Conservation (phyloP, 1,140 invertebrate species). For the Aphelinus atriplicis region DNA sequence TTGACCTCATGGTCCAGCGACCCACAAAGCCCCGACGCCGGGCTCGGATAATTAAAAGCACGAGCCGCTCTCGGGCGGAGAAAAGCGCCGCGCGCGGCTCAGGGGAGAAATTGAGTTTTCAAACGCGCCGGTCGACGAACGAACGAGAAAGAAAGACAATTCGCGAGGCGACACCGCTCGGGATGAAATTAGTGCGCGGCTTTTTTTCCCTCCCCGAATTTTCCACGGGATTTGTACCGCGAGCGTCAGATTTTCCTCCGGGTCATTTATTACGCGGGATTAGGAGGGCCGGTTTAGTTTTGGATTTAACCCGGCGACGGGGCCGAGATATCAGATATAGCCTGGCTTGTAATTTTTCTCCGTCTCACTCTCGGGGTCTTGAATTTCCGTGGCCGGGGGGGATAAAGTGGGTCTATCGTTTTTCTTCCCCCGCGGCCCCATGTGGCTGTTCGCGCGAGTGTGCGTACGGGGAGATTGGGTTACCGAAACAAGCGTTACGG, state of each 20-base stretch:
- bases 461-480: too few species aligned
- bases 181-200: slow-evolving; percentile 2
- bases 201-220: neutral
- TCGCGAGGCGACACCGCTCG: neutral
- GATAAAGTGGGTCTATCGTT: too few species aligned
- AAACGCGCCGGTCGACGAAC: neutral
- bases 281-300: neutral
- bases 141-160: slow-evolving; percentile 5
- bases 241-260: neutral
- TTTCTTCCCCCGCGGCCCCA: too few species aligned
- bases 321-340: too few species aligned
- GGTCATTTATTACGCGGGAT: slow-evolving; percentile 20
- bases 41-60: neutral
- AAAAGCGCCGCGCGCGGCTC: neutral
- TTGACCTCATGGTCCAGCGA: neutral
- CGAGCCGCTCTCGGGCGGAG: too few species aligned
- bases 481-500: too few species aligned
- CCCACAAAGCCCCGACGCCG: neutral
- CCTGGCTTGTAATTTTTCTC: too few species aligned
- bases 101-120: slow-evolving; percentile 33
- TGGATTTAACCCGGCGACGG: too few species aligned
- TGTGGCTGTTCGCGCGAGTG: too few species aligned
- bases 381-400: too few species aligned
- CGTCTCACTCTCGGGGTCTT: too few species aligned
- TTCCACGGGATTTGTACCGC: neutral